Evolutionary conservation across 2,797 vertebrate species (phyloP).

Genomic region (Rhabdophis nuchalis): DNA sequence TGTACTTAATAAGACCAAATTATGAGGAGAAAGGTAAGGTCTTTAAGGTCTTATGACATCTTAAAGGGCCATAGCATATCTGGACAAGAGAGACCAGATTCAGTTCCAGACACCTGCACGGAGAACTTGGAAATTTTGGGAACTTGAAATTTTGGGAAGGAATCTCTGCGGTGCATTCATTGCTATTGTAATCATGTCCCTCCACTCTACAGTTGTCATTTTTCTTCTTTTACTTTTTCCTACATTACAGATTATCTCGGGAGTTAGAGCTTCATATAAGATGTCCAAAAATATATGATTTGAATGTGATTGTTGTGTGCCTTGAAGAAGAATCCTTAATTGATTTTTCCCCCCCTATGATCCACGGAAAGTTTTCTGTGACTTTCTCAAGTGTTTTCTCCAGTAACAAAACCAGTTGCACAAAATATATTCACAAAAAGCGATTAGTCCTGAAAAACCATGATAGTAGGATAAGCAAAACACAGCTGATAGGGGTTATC

Average conservation of each 20-base stretch:
- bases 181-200: background rate
- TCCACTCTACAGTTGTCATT: background rate
- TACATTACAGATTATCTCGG: background rate
- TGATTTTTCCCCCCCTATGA: background rate
- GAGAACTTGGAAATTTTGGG: background rate
- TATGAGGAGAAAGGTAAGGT: background rate
- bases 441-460: conserved; percentile 10
- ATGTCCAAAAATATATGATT: background rate
- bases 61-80: background rate
- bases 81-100: background rate
- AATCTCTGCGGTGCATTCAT: background rate
- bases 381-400: background rate
- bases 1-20: background rate
- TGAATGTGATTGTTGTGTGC: background rate
- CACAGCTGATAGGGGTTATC: conserved; percentile 15
- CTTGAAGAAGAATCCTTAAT: background rate
- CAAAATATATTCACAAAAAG: background rate
- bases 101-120: background rate
- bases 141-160: background rate
- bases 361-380: background rate
- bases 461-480: conserved; percentile 13
- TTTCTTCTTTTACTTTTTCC: background rate
- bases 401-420: background rate
- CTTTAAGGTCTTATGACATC: background rate
- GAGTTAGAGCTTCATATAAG: background rate